These are phyloP conservation scores for Drosophila bunnanda DNA, from an alignment of 2,888 invertebrate genomes.

Conservation along the genomic window DNA sequence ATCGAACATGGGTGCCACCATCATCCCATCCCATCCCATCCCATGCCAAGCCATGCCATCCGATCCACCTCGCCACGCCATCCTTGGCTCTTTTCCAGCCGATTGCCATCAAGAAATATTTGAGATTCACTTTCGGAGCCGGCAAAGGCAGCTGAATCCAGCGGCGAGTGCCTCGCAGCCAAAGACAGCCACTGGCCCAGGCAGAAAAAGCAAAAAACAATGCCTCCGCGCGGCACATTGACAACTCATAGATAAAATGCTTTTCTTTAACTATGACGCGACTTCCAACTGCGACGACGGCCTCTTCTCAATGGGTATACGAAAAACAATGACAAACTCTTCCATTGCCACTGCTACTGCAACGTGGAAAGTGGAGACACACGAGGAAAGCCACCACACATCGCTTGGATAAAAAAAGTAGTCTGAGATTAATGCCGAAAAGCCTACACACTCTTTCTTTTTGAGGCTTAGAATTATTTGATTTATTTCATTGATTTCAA, in stretches of 20 bases:
- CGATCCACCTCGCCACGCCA: conserved; percentile 30
- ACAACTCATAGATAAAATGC: conserved; percentile 71
- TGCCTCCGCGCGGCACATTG: conserved; percentile 40
- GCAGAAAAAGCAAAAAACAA: conserved; percentile 52
- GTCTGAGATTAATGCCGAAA: neutral
- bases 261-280: conserved; percentile 57
- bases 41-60: neutral
- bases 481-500: neutral
- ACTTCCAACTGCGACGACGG: conserved; percentile 43
- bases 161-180: conserved; percentile 45
- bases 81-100: conserved; percentile 37
- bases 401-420: conserved; percentile 9
- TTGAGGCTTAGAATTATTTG: neutral
- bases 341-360: conserved; percentile 33
- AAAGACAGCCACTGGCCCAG: conserved; percentile 34
- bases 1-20: conserved; percentile 51
- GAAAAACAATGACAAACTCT: conserved; percentile 40
- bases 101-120: conserved; percentile 68
- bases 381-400: conserved; percentile 30
- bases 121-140: conserved; percentile 75
- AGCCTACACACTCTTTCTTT: conserved; percentile 9
- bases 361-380: conserved; percentile 41
- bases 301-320: conserved; percentile 48
- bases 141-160: conserved; percentile 36
- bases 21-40: neutral